Percentiles rank a stretch among this genome's conserved stretches.
phyloP scores from a whole-genome alignment of 2,888 invertebrate species.

The Barypeithes pellucidus region DNA sequence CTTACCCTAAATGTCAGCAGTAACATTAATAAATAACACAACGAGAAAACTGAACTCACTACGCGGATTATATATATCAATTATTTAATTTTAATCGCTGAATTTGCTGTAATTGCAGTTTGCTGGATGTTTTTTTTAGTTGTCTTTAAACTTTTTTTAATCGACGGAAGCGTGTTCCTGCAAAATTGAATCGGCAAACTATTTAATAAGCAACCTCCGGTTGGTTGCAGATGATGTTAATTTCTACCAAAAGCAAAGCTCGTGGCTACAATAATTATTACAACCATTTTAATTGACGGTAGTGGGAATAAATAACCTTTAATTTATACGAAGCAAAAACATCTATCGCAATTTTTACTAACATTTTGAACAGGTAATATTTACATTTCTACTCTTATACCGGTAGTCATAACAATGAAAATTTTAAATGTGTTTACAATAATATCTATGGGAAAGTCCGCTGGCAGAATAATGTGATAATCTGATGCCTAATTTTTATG shows the following conservation, averaged over 20 bases:
- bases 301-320: constrained; percentile 26
- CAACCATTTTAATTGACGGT: constrained; percentile 25
- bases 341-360: constrained; percentile 2
- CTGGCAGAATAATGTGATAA: background rate
- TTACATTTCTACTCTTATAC: constrained; percentile 1
- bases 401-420: background rate
- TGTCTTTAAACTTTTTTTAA: constrained; percentile 24
- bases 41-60: constrained; percentile 2
- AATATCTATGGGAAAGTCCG: background rate
- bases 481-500: background rate
- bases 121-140: constrained; percentile 16
- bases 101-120: constrained; percentile 15
- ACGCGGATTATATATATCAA: background rate
- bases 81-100: background rate
- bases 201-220: constrained; percentile 46
- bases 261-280: constrained; percentile 14
- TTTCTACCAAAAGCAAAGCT: constrained; percentile 29
- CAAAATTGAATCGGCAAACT: constrained; percentile 38
- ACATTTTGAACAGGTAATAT: background rate
- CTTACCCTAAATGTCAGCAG: background rate
- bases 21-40: constrained; percentile 7
- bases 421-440: constrained; percentile 4
- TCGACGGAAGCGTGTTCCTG: constrained; percentile 38
- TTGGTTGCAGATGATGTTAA: constrained; percentile 29
- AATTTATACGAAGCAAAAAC: constrained; percentile 23